Evolutionary conservation across 2,113 vertebrate species (phyloP).

Genomic region (Amphiprion ocellaris): DNA sequence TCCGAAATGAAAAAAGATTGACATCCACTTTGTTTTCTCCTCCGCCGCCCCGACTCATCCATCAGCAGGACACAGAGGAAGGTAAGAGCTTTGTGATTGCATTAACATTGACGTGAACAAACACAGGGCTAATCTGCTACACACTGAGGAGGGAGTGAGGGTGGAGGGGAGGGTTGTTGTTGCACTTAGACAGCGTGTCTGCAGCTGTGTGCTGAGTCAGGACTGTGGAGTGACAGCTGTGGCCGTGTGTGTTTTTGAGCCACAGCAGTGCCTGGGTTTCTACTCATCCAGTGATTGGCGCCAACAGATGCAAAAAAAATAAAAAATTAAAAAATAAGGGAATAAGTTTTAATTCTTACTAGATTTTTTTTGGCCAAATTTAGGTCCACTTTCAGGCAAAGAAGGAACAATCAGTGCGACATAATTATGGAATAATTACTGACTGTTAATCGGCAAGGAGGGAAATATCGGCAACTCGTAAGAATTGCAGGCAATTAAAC

Average conservation of each 20-base stretch:
- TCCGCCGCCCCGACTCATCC: slow-evolving; percentile 36
- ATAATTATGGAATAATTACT: slow-evolving; percentile 61
- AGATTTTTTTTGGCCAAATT: not conserved
- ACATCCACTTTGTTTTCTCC: slow-evolving; percentile 42
- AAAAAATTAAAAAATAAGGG: not conserved
- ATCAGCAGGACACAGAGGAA: slow-evolving; percentile 83
- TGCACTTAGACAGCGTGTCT: slow-evolving; percentile 53
- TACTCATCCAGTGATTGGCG: slow-evolving; percentile 39
- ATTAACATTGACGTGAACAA: slow-evolving; percentile 77
- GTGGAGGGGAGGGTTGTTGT: slow-evolving; percentile 24
- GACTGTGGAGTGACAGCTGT: slow-evolving; percentile 69
- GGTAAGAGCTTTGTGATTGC: slow-evolving; percentile 81
- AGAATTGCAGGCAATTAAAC: slow-evolving; percentile 58
- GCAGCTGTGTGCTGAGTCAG: slow-evolving; percentile 73
- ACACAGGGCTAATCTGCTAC: slow-evolving; percentile 56
- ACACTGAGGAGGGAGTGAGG: slow-evolving; percentile 14
- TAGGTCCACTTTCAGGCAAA: slow-evolving; percentile 6
- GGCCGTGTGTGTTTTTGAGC: slow-evolving; percentile 43
- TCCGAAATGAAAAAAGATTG: slow-evolving; percentile 12
- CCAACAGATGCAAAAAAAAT: slow-evolving; percentile 48
- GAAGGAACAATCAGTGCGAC: slow-evolving; percentile 32
- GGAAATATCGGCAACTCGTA: slow-evolving; percentile 42
- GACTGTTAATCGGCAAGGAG: slow-evolving; percentile 59
- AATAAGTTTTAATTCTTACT: not conserved
- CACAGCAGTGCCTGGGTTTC: slow-evolving; percentile 46